Evolutionary conservation across 2,888 invertebrate species (phyloP), one percentile per base, ranked within the genome.

Genomic region (Tillus elongatus): DNA sequence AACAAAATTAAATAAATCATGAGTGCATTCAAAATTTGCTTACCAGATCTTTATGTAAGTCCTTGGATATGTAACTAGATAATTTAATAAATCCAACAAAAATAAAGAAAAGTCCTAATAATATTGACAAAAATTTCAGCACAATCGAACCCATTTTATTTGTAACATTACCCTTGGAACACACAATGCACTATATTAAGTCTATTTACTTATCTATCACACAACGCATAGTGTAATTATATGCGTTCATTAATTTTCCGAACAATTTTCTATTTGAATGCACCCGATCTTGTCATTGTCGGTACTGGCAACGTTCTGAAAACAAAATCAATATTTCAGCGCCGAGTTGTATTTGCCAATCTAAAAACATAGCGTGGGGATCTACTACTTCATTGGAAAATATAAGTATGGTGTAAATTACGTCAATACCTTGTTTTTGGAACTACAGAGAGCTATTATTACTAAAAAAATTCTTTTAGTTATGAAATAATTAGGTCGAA

Each of bases 41-140:
- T 68, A 93, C 93, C 82, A 95, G 76, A 70, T 95, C 93, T 74
- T 89, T 91, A 66, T 95, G 93, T 45, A 95, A 76, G 68, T 95
- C 95, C 72, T 89, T 89, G 56, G 90, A 93, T 49, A 95, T 79
- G 54, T 83, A 77, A 48, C 91, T 90, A 44, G 92, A 86, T 45
- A 95, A 68, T 70, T 95, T 95, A 59, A 95, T 82, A 40, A 86
- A 80, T 40, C 95, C 95, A 49, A 93, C 89, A 64, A 95, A 92
- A 58, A 95, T 80, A 66, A 95, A 95, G 71, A 95, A 95, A 54
- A 93, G 71, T 43, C 95, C 95, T 60, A 95, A 71, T 35, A 95
- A 77, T 54, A 95, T 72, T 34, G 93, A 93, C 54, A 95, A 74
- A 61, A 91, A 90, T 68, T 82, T 88, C 45, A 95, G 68, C 51